Conservation (phyloP, 2,888 invertebrate species). For the Drosophila percnosoma region DNA sequence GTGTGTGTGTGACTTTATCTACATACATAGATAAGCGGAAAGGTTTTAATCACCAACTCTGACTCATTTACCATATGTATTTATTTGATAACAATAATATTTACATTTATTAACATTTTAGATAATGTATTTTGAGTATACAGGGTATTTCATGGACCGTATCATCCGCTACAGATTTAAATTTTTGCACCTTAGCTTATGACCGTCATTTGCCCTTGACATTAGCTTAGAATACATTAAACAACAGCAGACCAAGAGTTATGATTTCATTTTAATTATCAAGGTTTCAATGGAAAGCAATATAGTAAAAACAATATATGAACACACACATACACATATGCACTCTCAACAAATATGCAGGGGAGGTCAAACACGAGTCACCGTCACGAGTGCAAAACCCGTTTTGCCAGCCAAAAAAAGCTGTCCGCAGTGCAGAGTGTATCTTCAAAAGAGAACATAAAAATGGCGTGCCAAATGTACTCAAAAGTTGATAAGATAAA, state of each 20-base stretch:
- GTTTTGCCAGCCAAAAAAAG: conserved; percentile 16
- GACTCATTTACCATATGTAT: conserved; percentile 13
- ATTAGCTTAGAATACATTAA: conserved; percentile 9
- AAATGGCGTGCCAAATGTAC: conserved; percentile 15
- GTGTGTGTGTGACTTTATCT: not conserved
- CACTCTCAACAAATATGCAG: not conserved
- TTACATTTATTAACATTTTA: not conserved
- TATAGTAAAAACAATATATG: conserved; percentile 1
- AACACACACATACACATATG: not conserved
- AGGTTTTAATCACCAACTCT: conserved; percentile 55
- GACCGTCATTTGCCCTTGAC: conserved; percentile 50
- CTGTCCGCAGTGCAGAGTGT: not conserved
- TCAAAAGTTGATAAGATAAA: conserved; percentile 16
- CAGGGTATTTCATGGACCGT: conserved; percentile 15
- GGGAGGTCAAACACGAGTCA: conserved; percentile 47
- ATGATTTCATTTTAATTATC: conserved; percentile 23
- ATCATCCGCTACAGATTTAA: not conserved
- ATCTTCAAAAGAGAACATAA: not conserved
- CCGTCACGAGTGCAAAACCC: conserved; percentile 40
- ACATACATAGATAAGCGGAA: conserved; percentile 44
- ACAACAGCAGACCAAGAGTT: conserved; percentile 20
- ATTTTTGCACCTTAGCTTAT: conserved; percentile 10
- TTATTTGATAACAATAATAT: not conserved
- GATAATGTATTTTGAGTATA: not conserved
- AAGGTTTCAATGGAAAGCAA: conserved; percentile 38